Evolutionary conservation across 2,888 invertebrate genomes (phyloP).

Genomic region (Tetramorium bicarinatum): DNA sequence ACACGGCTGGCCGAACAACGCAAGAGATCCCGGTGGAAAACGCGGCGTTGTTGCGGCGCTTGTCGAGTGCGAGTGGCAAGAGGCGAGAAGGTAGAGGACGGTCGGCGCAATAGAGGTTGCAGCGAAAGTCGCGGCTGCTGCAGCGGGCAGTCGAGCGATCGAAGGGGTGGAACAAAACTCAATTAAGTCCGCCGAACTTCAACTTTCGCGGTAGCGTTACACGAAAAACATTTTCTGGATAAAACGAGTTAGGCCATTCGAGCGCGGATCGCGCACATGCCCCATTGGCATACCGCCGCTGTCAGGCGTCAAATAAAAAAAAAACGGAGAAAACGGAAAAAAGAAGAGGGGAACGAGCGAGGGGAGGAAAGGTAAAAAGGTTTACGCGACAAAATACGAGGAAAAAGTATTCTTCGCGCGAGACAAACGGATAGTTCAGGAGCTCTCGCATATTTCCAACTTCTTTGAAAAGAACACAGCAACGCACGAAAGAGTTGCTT

Average conservation of each 20-base stretch:
- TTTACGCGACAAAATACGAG: constrained; percentile 7
- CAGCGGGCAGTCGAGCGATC: constrained; percentile 61
- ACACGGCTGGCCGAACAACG: constrained; percentile 30
- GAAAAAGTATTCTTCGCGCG: constrained; percentile 39
- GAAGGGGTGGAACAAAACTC: constrained; percentile 75
- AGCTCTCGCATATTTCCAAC: neutral
- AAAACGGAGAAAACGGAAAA: constrained; percentile 16
- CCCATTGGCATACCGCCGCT: constrained; percentile 35
- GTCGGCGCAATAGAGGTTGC: constrained; percentile 11
- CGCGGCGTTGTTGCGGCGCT: constrained; percentile 12
- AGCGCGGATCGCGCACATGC: constrained; percentile 58
- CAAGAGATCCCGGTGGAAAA: constrained; percentile 37
- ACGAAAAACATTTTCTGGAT: constrained; percentile 75
- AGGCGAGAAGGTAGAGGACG: neutral
- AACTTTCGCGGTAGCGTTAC: constrained; percentile 71
- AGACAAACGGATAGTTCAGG: constrained; percentile 27
- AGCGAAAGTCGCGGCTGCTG: constrained; percentile 66
- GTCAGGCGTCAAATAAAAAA: constrained; percentile 12
- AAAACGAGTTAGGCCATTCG: constrained; percentile 75
- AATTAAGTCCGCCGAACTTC: constrained; percentile 74
- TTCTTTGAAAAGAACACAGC: constrained; percentile 1
- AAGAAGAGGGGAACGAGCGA: neutral
- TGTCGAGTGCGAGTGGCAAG: neutral
- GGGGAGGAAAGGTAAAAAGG: neutral
- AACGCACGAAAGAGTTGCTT: constrained; percentile 2